Conservation (phyloP, 1,140 invertebrate species). For the Cherax destructor region DNA sequence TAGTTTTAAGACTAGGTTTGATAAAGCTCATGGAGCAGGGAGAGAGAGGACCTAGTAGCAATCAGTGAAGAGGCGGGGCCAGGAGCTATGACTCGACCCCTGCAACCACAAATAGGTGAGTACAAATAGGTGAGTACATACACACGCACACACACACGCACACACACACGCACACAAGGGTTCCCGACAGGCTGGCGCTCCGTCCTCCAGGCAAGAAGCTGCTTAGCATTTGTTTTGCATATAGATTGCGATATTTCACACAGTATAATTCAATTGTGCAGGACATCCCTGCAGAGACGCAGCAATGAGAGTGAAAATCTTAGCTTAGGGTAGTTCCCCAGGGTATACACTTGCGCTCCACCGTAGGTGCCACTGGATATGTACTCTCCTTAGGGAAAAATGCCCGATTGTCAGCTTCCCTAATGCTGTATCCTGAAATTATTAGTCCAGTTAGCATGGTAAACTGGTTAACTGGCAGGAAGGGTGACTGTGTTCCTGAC, state of each 20-base stretch:
- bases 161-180: not conserved
- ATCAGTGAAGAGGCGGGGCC: too few species aligned
- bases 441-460: not conserved
- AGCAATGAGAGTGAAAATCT: not conserved
- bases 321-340: not conserved
- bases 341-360: too few species aligned
- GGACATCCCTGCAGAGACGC: not conserved
- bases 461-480: not conserved
- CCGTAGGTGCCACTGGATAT: too few species aligned
- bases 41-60: too few species aligned
- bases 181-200: constrained; percentile 3
- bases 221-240: constrained; percentile 15
- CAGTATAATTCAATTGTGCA: not conserved
- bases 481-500: not conserved
- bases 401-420: too few species aligned
- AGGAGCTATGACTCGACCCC: too few species aligned
- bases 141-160: too few species aligned
- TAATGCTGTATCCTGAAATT: not conserved
- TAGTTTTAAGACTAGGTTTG: too few species aligned
- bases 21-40: too few species aligned
- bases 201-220: not conserved
- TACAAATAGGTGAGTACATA: too few species aligned
- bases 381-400: too few species aligned
- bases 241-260: constrained; percentile 8
- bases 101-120: too few species aligned